phyloP scores from a whole-genome alignment of 2,113 vertebrate genomes.

The Hippolais icterina region DNA sequence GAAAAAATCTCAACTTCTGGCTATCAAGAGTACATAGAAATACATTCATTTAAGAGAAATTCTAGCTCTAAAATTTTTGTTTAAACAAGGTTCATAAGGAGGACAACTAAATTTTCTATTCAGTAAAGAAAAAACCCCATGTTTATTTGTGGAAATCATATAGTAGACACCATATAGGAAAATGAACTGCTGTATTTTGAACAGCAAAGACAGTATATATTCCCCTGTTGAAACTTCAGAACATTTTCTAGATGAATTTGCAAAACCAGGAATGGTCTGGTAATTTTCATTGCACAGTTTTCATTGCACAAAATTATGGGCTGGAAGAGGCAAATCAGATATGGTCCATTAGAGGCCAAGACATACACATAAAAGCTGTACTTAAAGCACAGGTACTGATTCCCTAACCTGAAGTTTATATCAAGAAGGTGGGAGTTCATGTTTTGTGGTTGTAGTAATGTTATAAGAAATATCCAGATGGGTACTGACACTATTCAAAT shows the following conservation, averaged over 20 bases:
- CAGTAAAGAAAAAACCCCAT: background rate
- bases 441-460: background rate
- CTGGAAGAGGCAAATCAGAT: background rate
- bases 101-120: background rate
- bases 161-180: background rate
- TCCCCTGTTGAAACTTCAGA: background rate
- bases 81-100: background rate
- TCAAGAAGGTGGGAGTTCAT: background rate
- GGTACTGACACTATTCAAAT: background rate
- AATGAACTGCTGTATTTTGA: background rate
- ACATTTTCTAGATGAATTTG: background rate
- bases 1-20: background rate
- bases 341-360: background rate
- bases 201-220: background rate
- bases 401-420: background rate
- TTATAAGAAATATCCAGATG: background rate
- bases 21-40: background rate
- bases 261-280: background rate
- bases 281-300: background rate
- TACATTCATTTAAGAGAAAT: background rate
- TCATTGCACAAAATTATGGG: background rate
- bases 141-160: slow-evolving; percentile 16
- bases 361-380: background rate
- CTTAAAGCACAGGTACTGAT: background rate
- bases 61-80: background rate